phyloP scores from a whole-genome alignment of 2,797 vertebrate species.

The Toxotes lorentzi region DNA sequence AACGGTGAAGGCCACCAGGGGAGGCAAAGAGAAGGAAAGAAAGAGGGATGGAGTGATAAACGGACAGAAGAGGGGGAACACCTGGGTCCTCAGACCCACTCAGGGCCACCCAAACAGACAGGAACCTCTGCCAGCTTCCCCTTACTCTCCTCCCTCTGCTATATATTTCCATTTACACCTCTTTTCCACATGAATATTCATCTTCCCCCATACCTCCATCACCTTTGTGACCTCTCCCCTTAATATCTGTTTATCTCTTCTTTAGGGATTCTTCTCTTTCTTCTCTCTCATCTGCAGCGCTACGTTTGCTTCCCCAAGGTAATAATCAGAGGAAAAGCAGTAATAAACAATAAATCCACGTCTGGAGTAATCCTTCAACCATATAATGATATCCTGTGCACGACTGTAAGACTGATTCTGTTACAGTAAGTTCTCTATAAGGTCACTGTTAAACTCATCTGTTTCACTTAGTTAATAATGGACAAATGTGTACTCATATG shows the following conservation, averaged over 20 bases:
- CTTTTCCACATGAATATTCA: slow-evolving; percentile 24
- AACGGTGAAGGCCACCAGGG: slow-evolving; percentile 66
- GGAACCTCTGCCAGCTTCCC: slow-evolving; percentile 25
- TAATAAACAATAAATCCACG: background rate
- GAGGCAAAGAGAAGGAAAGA: slow-evolving; percentile 42
- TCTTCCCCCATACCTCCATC: slow-evolving; percentile 15
- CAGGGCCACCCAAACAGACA: slow-evolving; percentile 70
- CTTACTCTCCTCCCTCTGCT: background rate
- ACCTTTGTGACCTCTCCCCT: background rate
- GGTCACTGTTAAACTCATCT: background rate
- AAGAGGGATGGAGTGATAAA: slow-evolving; percentile 34
- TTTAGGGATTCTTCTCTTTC: background rate
- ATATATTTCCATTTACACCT: slow-evolving; percentile 27
- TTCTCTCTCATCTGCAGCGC: background rate
- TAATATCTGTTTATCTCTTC: slow-evolving; percentile 1
- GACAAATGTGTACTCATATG: slow-evolving; percentile 17
- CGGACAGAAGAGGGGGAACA: slow-evolving; percentile 46
- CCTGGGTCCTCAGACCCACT: slow-evolving; percentile 55
- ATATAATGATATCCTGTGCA: background rate
- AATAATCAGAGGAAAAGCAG: slow-evolving; percentile 8
- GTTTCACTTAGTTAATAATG: background rate
- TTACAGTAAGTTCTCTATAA: background rate
- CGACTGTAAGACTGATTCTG: too few species aligned
- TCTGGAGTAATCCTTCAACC: background rate
- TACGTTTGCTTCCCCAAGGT: slow-evolving; percentile 1